Base-by-base conservation (phyloP, 1,140 invertebrate genomes). In the Myzus persicae region DNA sequence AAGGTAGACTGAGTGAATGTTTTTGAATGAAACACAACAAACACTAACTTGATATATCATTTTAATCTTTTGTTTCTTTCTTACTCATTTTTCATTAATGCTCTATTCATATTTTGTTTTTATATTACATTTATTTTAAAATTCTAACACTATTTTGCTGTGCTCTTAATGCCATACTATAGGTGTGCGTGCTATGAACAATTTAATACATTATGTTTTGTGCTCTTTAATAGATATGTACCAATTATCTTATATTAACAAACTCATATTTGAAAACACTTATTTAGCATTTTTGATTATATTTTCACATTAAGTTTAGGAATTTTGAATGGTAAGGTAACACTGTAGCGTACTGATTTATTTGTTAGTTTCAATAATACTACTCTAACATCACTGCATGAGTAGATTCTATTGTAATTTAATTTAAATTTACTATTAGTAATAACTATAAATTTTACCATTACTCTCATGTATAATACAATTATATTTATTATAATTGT, bases 1-100 rank as follows among this genome's bases (percentile, higher is more conserved):
- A 95, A 96, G 96, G 96, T 96, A 96, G 95, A 95, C 94, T 95
- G 95, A 94, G 91, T 93, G 91, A 93, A 84, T 93, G 91, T 93
- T 93, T 84, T 93, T 93, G 91, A 93, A 85, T 93, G 91, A 93
- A 93, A 85, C 91, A 85, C 91, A 93, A 81, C 44, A 81, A 84
- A 54, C 67, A 93, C 76, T 93, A 93, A 93, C 91, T 93, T 2
- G 31, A 84, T 82, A 82, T 4, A 85, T 84, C 54, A 31, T 93
- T 51, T 84, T 54, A 51, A 14, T 81, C 31, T 91, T 76, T 76
- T 76, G 18, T 76, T 67, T 59, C 6, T 36, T 84, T 38, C 46
- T 84, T 92, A 84, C 46, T 51, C 38, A 40, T 93, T 93, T 93
- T 84, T 85, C 6, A 48, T 51, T 93, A 51, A 84, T 82, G 22